phyloP scores from a whole-genome alignment of 2,113 vertebrate genomes.

The Bujurquina vittata region DNA sequence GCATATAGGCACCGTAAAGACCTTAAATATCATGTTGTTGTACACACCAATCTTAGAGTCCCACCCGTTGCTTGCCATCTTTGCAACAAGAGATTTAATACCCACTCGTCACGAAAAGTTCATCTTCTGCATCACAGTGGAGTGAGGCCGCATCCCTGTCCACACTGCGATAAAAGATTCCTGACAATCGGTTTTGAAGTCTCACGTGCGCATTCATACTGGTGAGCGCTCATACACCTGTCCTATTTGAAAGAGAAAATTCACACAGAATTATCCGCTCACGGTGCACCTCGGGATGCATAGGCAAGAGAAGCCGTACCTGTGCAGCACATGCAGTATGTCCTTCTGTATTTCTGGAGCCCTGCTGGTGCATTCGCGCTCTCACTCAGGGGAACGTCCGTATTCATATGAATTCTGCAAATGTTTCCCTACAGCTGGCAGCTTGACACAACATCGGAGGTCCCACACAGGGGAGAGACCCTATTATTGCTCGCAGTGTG shows the following conservation, averaged over 20 bases:
- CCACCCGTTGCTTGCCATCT: background rate
- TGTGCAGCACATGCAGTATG: constrained; percentile 10
- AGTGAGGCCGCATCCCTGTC: constrained; percentile 47
- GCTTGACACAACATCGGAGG: accelerated
- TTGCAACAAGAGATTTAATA: constrained; percentile 40
- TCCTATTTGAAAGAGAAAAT: background rate
- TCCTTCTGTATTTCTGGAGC: constrained; percentile 2
- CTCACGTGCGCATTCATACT: background rate
- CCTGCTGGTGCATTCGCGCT: background rate
- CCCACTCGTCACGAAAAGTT: constrained; percentile 27
- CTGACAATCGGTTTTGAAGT: background rate
- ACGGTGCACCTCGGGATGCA: constrained; percentile 4
- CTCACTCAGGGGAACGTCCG: constrained; percentile 3
- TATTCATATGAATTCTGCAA: constrained; percentile 50
- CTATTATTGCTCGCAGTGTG: background rate
- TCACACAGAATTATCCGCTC: background rate
- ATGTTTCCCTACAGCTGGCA: constrained; percentile 2
- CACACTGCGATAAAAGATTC: constrained; percentile 33
- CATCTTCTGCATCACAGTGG: constrained; percentile 44
- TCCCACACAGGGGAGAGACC: background rate
- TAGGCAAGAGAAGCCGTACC: background rate
- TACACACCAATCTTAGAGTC: background rate
- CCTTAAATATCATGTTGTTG: background rate
- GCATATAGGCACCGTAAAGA: background rate
- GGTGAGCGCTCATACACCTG: background rate